Conservation (phyloP, 2,113 vertebrate genomes). For the Lophochroa leadbeateri region DNA sequence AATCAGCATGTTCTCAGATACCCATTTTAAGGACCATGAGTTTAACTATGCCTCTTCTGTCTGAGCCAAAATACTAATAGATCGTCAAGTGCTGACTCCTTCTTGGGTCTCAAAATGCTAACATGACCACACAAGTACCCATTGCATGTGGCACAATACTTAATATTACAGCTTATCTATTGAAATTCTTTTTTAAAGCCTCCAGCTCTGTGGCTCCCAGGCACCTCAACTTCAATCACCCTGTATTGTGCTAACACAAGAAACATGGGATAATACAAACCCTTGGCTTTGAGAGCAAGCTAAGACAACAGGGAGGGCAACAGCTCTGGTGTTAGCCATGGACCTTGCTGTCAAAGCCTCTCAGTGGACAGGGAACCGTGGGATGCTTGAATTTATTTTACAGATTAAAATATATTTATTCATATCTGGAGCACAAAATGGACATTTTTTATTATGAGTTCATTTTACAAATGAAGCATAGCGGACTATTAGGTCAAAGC, state of each 20-base stretch:
- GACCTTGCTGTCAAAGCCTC: not conserved
- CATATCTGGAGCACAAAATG: not conserved
- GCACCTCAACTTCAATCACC: not conserved
- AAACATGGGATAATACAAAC: not conserved
- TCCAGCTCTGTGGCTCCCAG: not conserved
- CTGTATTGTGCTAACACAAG: not conserved
- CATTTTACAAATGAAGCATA: not conserved
- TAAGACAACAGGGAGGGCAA: not conserved
- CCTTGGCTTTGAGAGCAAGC: not conserved
- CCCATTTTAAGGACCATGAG: not conserved
- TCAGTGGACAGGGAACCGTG: rapidly evolving
- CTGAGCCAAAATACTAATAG: not conserved
- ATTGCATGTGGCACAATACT: rapidly evolving
- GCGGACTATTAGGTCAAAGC: not conserved
- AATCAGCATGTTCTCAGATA: not conserved
- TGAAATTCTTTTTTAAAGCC: not conserved
- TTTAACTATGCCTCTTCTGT: not conserved
- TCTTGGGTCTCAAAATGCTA: not conserved
- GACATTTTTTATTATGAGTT: not conserved
- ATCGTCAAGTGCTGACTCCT: not conserved
- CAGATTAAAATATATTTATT: not conserved
- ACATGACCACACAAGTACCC: not conserved
- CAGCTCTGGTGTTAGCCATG: rapidly evolving
- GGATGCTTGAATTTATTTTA: not conserved
- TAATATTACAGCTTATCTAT: not conserved